Conservation (phyloP, 2,113 vertebrate species). For the Cyrtonyx montezumae region DNA sequence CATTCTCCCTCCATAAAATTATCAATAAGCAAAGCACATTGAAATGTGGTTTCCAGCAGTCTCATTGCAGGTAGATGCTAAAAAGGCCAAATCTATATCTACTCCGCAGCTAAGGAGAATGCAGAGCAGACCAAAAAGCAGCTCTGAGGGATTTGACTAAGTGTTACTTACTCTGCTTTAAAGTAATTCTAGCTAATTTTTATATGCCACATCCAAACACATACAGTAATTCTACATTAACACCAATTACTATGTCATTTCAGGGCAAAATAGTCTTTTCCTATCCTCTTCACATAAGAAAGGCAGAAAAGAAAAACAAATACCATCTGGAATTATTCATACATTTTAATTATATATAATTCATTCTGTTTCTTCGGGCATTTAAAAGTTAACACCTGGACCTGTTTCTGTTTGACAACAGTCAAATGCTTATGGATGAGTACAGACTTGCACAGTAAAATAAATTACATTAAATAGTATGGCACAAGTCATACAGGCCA, state of each 20-base stretch:
- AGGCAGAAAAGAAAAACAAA: background rate
- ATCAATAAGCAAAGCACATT: background rate
- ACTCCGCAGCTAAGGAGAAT: background rate
- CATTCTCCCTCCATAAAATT: background rate
- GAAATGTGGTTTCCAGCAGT: background rate
- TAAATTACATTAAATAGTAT: background rate
- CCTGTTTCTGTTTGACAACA: background rate
- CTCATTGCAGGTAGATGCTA: background rate
- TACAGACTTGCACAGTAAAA: background rate
- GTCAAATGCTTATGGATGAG: background rate
- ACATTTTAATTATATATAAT: background rate
- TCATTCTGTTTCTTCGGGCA: background rate
- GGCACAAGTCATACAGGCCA: background rate
- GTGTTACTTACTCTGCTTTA: background rate
- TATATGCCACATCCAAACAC: background rate
- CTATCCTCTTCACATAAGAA: background rate
- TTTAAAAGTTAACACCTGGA: background rate
- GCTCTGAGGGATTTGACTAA: background rate
- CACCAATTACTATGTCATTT: background rate
- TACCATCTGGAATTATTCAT: background rate
- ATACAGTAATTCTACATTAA: background rate
- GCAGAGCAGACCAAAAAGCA: background rate
- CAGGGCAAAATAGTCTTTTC: background rate
- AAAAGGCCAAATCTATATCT: background rate
- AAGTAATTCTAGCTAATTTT: conserved; percentile 10